These are phyloP conservation scores for Zosterops lateralis DNA, from an alignment of 2,113 vertebrate genomes.

Conservation along the genomic window DNA sequence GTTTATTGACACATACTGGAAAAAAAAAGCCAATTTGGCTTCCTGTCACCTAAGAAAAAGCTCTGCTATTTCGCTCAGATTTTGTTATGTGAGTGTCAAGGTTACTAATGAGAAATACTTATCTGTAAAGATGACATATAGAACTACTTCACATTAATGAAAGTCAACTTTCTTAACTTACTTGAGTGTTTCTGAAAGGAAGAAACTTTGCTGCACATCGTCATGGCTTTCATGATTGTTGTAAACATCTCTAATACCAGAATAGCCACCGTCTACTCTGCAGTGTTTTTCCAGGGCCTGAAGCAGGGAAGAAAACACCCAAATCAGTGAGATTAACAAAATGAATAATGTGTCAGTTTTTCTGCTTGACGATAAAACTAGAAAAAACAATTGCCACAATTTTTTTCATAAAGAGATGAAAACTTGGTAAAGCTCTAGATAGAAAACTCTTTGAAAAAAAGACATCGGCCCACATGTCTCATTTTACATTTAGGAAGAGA, in stretches of 20 bases:
- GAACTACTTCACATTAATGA: neutral
- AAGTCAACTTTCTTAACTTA: constrained; percentile 70
- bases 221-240: constrained; percentile 81
- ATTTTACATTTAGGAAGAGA: neutral
- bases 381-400: neutral
- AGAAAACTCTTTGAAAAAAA: neutral
- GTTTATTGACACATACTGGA: neutral
- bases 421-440: neutral
- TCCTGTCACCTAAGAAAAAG: neutral
- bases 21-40: neutral
- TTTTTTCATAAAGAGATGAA: neutral
- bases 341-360: neutral
- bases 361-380: neutral
- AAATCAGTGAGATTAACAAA: neutral
- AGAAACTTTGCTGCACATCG: constrained; percentile 97
- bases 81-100: neutral
- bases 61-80: neutral
- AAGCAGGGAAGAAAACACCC: neutral
- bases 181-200: constrained; percentile 95
- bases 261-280: constrained; percentile 89
- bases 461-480: neutral
- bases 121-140: neutral
- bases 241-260: constrained; percentile 92
- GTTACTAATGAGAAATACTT: neutral
- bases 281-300: constrained; percentile 94